A percentile compares a stretch with the other conserved stretches of the same genome.
These are phyloP conservation scores for Stegostoma tigrinum DNA, from an alignment of 2,113 vertebrate species.

Conservation along the genomic window DNA sequence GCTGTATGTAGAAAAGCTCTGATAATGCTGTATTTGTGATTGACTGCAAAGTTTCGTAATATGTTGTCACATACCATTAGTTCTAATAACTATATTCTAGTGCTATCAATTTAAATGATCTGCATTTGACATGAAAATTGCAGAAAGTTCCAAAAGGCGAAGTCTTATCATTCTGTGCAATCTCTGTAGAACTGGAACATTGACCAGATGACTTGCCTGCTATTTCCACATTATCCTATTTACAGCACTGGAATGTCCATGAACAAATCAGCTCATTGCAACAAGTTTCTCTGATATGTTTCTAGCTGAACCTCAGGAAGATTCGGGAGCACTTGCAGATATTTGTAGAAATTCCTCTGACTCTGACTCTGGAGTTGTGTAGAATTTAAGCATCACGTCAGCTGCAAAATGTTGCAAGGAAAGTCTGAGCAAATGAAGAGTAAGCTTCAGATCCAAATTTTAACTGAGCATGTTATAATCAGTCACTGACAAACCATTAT, in stretches of 20 bases:
- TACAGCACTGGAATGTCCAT: conserved; percentile 29
- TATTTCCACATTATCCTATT: conserved; percentile 34
- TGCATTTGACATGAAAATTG: conserved; percentile 34
- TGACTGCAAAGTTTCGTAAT: conserved; percentile 13
- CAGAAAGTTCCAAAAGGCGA: conserved; percentile 34
- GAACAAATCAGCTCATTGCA: conserved; percentile 24
- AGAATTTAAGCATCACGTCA: conserved; percentile 3
- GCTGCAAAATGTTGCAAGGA: neutral
- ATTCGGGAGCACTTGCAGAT: conserved; percentile 12
- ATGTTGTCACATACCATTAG: conserved; percentile 29
- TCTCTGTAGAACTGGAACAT: conserved; percentile 32
- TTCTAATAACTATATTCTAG: conserved; percentile 30
- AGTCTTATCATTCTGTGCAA: conserved; percentile 31
- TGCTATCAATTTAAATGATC: conserved; percentile 31
- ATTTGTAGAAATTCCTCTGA: conserved; percentile 11
- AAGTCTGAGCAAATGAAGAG: neutral
- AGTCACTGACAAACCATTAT: conserved; percentile 21
- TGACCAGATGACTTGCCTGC: conserved; percentile 35
- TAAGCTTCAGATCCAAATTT: neutral
- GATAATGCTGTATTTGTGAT: neutral
- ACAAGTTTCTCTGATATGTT: neutral
- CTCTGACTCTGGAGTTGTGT: neutral
- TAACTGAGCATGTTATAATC: conserved; percentile 19
- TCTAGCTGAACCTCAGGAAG: neutral
- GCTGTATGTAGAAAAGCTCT: neutral